Evolutionary conservation across 53 echinoderm and acorn worm species (phyloP).

Genomic region (Crossaster papposus): DNA sequence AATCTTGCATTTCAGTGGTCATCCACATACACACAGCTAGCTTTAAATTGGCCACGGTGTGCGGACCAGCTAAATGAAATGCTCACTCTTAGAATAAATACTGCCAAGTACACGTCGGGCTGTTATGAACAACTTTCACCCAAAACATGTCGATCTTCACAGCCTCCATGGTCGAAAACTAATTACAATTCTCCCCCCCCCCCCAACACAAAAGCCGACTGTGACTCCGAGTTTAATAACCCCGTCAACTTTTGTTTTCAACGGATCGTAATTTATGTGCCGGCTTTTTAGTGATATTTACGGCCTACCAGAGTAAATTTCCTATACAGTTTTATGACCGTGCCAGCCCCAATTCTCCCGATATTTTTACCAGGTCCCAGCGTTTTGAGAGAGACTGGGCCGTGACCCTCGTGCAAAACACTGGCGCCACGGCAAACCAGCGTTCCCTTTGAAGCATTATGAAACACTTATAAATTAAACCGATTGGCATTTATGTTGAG

Average conservation of each 20-base stretch:
- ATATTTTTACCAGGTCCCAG: constrained; percentile 14
- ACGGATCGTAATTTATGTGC: constrained; percentile 12
- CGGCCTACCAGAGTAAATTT: not conserved
- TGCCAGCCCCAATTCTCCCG: constrained; percentile 13
- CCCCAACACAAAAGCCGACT: not conserved
- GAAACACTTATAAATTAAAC: constrained; percentile 37
- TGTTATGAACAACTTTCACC: no score
- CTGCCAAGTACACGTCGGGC: no score
- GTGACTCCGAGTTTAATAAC: not conserved
- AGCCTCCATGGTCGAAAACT: not conserved
- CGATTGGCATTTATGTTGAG: constrained; percentile 1
- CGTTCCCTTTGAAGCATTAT: constrained; percentile 39
- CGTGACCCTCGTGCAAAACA: constrained; percentile 24
- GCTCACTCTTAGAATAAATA: no score
- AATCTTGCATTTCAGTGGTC: no score
- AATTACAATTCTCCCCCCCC: not conserved
- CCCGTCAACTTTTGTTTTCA: not conserved
- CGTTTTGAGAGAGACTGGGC: not conserved
- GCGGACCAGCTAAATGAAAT: no score
- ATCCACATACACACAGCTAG: no score
- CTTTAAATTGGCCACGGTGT: no score
- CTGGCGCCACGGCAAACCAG: constrained; percentile 32
- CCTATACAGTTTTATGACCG: constrained; percentile 12
- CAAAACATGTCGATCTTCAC: not conserved
- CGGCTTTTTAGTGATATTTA: constrained; percentile 3